phyloP scores from a whole-genome alignment of 2,888 invertebrate genomes.

The Drosophila meridiana region DNA sequence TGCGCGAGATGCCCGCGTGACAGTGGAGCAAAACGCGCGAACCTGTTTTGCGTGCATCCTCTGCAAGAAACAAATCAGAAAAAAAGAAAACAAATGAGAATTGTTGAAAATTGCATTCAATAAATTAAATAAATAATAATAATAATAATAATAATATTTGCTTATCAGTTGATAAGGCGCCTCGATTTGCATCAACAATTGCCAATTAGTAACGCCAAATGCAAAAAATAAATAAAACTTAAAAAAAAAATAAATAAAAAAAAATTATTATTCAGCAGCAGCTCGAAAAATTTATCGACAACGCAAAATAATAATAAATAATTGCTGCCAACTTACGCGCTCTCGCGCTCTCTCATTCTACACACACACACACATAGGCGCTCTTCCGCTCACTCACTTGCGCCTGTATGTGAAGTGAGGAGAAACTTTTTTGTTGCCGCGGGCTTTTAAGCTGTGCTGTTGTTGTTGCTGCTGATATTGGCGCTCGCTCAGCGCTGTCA shows the following conservation, averaged over 20 bases:
- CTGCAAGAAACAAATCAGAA: constrained; percentile 71
- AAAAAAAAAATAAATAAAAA: background rate
- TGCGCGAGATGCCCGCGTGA: constrained; percentile 97
- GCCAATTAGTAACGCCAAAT: constrained; percentile 51
- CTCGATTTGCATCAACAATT: constrained; percentile 47
- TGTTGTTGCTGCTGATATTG: constrained; percentile 58
- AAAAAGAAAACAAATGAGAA: constrained; percentile 2
- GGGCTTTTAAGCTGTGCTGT: constrained; percentile 63
- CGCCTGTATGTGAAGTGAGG: constrained; percentile 29
- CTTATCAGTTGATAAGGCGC: constrained; percentile 49
- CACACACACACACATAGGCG: background rate
- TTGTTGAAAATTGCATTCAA: constrained; percentile 14
- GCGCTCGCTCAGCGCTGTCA: constrained; percentile 56
- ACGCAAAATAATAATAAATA: constrained; percentile 63
- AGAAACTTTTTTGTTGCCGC: constrained; percentile 66
- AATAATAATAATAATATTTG: constrained; percentile 12
- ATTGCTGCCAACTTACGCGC: constrained; percentile 49
- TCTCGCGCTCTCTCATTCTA: constrained; percentile 24
- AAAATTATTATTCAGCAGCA: constrained; percentile 47
- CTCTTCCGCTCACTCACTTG: constrained; percentile 7
- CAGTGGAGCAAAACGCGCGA: constrained; percentile 94
- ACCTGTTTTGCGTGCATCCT: constrained; percentile 85
- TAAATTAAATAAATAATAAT: background rate
- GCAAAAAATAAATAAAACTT: constrained; percentile 7
- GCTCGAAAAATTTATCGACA: constrained; percentile 52